Evolutionary conservation across 2,113 vertebrate genomes (phyloP).

Genomic region (Tympanuchus pallidicinctus): DNA sequence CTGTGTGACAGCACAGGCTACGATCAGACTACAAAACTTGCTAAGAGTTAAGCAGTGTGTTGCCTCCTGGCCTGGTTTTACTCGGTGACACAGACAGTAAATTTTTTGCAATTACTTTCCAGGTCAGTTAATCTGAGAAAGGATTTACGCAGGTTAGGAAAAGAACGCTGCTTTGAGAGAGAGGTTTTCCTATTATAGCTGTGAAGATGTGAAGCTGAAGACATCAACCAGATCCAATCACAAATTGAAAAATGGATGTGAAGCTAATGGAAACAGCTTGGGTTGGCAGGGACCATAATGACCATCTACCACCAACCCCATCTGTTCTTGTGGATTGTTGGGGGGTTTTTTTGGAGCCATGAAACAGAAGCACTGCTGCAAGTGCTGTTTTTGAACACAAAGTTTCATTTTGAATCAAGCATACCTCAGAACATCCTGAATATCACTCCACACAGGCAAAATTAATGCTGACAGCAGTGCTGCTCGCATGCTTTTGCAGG

Average conservation of each 20-base stretch:
- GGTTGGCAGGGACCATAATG: not conserved
- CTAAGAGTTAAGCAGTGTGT: not conserved
- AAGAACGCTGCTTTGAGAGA: rapidly evolving
- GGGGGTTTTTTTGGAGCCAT: not conserved
- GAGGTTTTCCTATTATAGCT: not conserved
- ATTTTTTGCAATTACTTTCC: not conserved
- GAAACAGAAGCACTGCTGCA: not conserved
- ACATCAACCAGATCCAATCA: not conserved
- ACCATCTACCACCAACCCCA: not conserved
- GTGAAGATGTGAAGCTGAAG: not conserved
- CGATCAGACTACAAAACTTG: not conserved
- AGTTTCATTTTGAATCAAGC: not conserved
- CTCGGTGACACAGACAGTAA: not conserved
- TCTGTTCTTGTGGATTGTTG: not conserved
- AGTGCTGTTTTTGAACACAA: not conserved
- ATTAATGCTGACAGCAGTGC: not conserved
- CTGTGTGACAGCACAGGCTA: not conserved
- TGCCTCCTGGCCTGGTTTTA: constrained; percentile 6
- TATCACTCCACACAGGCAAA: not conserved
- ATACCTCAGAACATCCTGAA: not conserved
- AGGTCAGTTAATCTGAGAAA: constrained; percentile 1
- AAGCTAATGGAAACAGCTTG: not conserved
- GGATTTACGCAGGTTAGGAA: not conserved
- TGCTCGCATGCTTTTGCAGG: not conserved
- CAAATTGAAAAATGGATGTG: not conserved